Base-by-base conservation (phyloP, 2,113 vertebrate genomes). In the Gracilinanus agilis region DNA sequence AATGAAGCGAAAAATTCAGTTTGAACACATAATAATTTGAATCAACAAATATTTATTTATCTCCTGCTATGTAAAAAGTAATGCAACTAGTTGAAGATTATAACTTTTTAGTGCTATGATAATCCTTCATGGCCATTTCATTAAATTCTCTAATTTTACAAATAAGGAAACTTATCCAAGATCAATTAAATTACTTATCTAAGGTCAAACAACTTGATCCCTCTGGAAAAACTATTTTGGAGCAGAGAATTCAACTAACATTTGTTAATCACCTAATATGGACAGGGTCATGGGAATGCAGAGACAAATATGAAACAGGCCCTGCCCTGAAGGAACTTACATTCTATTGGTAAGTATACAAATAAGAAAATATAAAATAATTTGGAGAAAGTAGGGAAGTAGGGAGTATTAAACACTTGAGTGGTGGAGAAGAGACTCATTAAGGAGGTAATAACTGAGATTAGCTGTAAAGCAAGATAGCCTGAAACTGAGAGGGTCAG, bases 1-100 rank as follows among this genome's bases (percentile, higher is more conserved):
- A 90, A 7, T n/a, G 19, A 93, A 94, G 44, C 9, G 13, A 96
- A 95, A 91, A 91, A 88, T 44, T 93, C 58, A 83, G 89, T 40
- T 83, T 40, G 19, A 40, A 40, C 19, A 40, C n/a, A 40, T 83
- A 83, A 34, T 83, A 83, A 83, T 40, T 83, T 83, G n/a, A 40
- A 83, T 83, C 67, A 83, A 40, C 67, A 83, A 40, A 83, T 83
- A 83, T 83, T 83, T 83, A 83, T 7, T 40, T 83, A 34, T 9
- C 19, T 23, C 67, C n/a, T 83, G 67, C n/a, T 83, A 83, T 21
- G n/a, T 83, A 40, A 83, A 83, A 83, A n/a, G 67, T 83, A 40
- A 11, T 40, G n/a, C 23, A 83, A 83, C 67, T 83, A 40, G 16
- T 40, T 40, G n/a, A 83, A 83, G 67, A 23, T 83, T 40, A 83